A percentile compares a stretch with the other conserved stretches of the same genome.
Conservation (phyloP, 2,888 invertebrate genomes). For the Chymomyza caudatula region DNA sequence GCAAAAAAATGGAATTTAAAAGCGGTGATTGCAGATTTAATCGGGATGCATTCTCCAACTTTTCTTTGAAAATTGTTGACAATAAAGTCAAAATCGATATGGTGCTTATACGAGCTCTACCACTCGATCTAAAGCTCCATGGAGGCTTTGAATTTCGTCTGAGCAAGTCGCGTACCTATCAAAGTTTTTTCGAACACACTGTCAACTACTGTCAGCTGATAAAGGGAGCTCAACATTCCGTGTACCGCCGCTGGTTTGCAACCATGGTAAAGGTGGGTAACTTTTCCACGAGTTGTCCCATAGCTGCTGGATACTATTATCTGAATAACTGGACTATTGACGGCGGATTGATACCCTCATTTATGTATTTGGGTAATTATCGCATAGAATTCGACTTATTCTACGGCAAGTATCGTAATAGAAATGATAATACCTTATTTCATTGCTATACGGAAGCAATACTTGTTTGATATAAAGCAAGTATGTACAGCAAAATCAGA, state of each 20-base stretch:
- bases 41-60: neutral
- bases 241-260: neutral
- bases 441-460: neutral
- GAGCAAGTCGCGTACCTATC: neutral
- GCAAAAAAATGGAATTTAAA: neutral
- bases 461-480: neutral
- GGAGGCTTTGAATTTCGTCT: neutral
- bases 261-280: neutral
- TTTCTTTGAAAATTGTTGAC: neutral
- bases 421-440: neutral
- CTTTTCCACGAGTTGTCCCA: neutral
- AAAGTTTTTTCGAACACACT: neutral
- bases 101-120: neutral
- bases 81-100: neutral
- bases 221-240: too few relatives aligned
- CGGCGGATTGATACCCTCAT: slow-evolving; percentile 35
- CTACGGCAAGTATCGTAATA: neutral
- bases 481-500: too few relatives aligned
- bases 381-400: slow-evolving; percentile 9
- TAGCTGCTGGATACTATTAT: neutral
- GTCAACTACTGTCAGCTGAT: neutral
- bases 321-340: slow-evolving; percentile 15
- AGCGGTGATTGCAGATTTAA: neutral
- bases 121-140: neutral
- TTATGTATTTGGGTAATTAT: slow-evolving; percentile 40